Evolutionary conservation across 2,113 vertebrate species (phyloP).

Genomic region (Eira barbara): DNA sequence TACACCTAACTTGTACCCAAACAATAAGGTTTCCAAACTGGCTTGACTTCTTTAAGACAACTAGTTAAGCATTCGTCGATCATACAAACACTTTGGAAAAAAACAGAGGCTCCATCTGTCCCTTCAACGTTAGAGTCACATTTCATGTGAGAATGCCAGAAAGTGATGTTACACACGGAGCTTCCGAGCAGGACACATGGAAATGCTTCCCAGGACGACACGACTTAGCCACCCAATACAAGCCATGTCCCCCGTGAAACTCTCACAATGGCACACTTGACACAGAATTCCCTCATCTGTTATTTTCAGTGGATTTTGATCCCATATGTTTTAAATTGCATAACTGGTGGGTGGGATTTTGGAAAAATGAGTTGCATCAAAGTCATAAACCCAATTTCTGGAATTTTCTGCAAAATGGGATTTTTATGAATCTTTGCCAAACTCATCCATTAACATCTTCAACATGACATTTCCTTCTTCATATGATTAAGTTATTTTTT

Average conservation of each 20-base stretch:
- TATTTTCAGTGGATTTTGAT: slow-evolving; percentile 30
- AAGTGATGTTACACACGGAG: background rate
- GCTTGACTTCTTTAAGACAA: background rate
- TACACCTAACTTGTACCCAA: background rate
- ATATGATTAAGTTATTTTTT: background rate
- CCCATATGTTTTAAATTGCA: slow-evolving; percentile 11
- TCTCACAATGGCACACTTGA: background rate
- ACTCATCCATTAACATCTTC: background rate
- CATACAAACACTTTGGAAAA: slow-evolving; percentile 32
- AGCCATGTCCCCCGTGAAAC: background rate
- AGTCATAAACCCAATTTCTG: background rate
- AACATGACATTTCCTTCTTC: background rate
- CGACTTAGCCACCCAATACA: background rate
- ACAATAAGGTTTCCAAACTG: background rate
- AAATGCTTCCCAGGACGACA: background rate
- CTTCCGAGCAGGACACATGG: background rate
- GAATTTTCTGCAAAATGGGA: background rate
- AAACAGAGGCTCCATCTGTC: slow-evolving; percentile 28
- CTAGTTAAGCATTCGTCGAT: background rate
- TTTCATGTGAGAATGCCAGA: background rate
- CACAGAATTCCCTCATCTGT: slow-evolving; percentile 4
- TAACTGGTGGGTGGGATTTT: background rate
- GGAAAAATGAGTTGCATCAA: background rate
- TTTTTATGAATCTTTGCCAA: slow-evolving; percentile 24
- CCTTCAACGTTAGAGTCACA: background rate